phyloP scores from a whole-genome alignment of 1,140 invertebrate genomes.

The Fopius arisanus region DNA sequence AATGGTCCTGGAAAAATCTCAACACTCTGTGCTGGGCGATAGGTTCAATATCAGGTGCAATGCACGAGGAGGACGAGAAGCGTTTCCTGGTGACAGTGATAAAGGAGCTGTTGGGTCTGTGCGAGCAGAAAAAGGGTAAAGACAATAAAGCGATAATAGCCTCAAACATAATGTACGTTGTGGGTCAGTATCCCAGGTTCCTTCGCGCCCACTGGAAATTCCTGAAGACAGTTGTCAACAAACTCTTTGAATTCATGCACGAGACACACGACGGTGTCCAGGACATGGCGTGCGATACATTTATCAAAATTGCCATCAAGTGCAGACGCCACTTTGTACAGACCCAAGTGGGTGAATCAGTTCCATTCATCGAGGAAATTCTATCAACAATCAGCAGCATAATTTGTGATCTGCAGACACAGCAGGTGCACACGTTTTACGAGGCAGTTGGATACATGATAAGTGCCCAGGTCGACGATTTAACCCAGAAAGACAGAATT shows the following conservation, averaged over 20 bases:
- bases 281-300: slow-evolving; percentile 99
- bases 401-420: slow-evolving; percentile 97
- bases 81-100: slow-evolving; percentile 99
- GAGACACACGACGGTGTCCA: slow-evolving; percentile 99
- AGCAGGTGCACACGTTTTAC: slow-evolving; percentile 99
- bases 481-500: slow-evolving; percentile 91
- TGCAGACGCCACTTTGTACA: slow-evolving; percentile 98
- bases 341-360: slow-evolving; percentile 93
- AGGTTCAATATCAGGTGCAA: slow-evolving; percentile 98
- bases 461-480: slow-evolving; percentile 89
- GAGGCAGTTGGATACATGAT: slow-evolving; percentile 99
- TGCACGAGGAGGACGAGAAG: slow-evolving; percentile 99
- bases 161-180: slow-evolving; percentile 99
- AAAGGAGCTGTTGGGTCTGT: slow-evolving; percentile 96
- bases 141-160: slow-evolving; percentile 99
- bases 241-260: slow-evolving; percentile 99
- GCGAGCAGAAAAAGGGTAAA: slow-evolving; percentile 99
- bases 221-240: slow-evolving; percentile 99
- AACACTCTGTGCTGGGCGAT: slow-evolving; percentile 99
- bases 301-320: slow-evolving; percentile 99
- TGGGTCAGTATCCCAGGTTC: slow-evolving; percentile 99
- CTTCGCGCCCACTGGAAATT: slow-evolving; percentile 99
- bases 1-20: slow-evolving; percentile 99
- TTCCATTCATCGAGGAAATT: slow-evolving; percentile 99
- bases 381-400: slow-evolving; percentile 94